Evolutionary conservation across 2,113 vertebrate genomes (phyloP), one percentile per base, ranked within the genome.

Genomic region (Gavia stellata): DNA sequence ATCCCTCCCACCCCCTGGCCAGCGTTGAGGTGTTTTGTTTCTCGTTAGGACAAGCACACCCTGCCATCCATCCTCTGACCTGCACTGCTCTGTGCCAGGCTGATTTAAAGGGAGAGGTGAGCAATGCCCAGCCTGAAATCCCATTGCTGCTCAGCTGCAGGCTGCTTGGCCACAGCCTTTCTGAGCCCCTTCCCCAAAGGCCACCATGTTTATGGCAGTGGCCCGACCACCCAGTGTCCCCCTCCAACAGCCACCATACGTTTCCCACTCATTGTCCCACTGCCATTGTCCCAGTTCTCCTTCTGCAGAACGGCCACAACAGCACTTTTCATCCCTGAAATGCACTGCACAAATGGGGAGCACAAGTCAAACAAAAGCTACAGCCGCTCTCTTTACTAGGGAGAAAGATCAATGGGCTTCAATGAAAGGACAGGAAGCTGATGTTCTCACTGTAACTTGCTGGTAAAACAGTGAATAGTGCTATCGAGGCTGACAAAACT

Each of bases 401-500:
- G 78, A 94, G 80, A 90, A 95, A 96, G 94, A 98, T 97, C 97
- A 97, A 97, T 98, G 96, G 90, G 91, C 81, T 97, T 88, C 83
- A 91, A 73, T 97, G 96, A 98, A 98, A 98, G 96, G 96, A 93
- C 97, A 98, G 98, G 97, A 97, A 97, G 97, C 95, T 86, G 88
- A 95, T 96, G 94, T 88, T 97, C 97, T 95, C 82, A 68, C 90
- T 97, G 96, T 94, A 95, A 89, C 96, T 98, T 97, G 97, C 95
- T 95, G 95, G 97, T 95, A 86, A 94, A 74, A 62, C 71, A 81
- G 86, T 92, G 95, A 97, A 95, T 97, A 94, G 95, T 89, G 92
- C 79, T 73, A 94, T 95, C 71, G 2, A 96, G 59, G 89, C 86
- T 89, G 90, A 98, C 96, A 97, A 97, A 97, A 87, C 83, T 44